A percentile compares a stretch with the other conserved stretches of the same genome.
Conservation (phyloP, 1,140 invertebrate genomes). For the Adoxophyes honmai region DNA sequence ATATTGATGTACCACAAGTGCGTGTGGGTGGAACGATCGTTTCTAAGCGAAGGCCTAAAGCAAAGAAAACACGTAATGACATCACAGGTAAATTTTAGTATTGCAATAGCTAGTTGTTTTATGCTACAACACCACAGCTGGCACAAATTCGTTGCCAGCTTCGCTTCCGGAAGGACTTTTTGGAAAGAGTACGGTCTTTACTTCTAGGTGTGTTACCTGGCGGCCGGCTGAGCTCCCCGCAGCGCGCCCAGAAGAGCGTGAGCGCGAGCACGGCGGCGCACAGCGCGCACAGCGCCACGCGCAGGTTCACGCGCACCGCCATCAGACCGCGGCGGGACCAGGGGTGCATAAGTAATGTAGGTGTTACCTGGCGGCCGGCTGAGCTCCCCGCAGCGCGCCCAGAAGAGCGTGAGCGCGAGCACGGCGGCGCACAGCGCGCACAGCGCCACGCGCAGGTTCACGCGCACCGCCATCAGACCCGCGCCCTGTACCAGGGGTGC, state of each 20-base stretch:
- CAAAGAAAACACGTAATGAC: too few relatives aligned
- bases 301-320: conserved; percentile 67
- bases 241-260: conserved; percentile 68
- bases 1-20: too few relatives aligned
- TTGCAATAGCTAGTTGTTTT: too few relatives aligned
- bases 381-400: conserved; percentile 62
- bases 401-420: conserved; percentile 62
- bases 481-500: conserved; percentile 23
- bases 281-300: conserved; percentile 54
- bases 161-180: too few relatives aligned
- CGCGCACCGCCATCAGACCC: conserved; percentile 66
- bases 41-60: too few relatives aligned
- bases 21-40: too few relatives aligned
- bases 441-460: conserved; percentile 65
- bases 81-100: too few relatives aligned
- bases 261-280: conserved; percentile 57
- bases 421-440: conserved; percentile 56
- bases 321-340: too few relatives aligned
- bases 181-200: too few relatives aligned
- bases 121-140: too few relatives aligned
- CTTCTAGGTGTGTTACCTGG: conserved; percentile 39
- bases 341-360: too few relatives aligned
- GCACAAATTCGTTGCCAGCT: too few relatives aligned
- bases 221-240: conserved; percentile 45
- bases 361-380: conserved; percentile 51